phyloP scores from a whole-genome alignment of 2,797 vertebrate genomes.

The Poecilia gillii region DNA sequence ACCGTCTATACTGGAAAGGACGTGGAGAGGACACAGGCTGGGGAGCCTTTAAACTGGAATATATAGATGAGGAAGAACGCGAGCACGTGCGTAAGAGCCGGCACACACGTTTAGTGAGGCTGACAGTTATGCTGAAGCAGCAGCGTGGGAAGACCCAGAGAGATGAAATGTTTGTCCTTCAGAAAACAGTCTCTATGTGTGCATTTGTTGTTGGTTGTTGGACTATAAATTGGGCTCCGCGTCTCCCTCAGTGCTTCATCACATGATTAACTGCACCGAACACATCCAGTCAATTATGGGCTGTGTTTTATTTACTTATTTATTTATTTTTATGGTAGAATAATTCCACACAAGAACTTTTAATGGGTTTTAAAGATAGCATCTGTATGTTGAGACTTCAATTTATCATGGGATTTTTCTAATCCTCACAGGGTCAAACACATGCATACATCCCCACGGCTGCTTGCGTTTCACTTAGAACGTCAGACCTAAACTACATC shows the following conservation, averaged over 20 bases:
- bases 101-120: constrained; percentile 16
- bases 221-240: constrained; percentile 2
- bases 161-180: constrained; percentile 72
- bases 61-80: constrained; percentile 34
- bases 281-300: not conserved
- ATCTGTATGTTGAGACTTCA: not conserved
- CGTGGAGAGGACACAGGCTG: constrained; percentile 44
- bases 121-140: constrained; percentile 73
- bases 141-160: constrained; percentile 50
- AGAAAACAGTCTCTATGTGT: constrained; percentile 39
- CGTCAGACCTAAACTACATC: not conserved
- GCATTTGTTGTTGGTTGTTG: constrained; percentile 1
- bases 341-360: not conserved
- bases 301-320: too few relatives aligned
- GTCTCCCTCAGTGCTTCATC: constrained; percentile 43
- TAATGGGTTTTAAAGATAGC: not conserved
- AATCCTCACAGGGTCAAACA: not conserved
- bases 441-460: not conserved
- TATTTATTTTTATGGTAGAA: not conserved
- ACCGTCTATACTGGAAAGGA: constrained; percentile 60
- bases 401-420: not conserved
- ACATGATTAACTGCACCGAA: constrained; percentile 54
- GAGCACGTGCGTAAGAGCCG: constrained; percentile 14
- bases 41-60: constrained; percentile 26
- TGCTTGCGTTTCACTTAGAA: not conserved